phyloP scores from a whole-genome alignment of 2,888 invertebrate species.

The Digitonthophagus gazella region DNA sequence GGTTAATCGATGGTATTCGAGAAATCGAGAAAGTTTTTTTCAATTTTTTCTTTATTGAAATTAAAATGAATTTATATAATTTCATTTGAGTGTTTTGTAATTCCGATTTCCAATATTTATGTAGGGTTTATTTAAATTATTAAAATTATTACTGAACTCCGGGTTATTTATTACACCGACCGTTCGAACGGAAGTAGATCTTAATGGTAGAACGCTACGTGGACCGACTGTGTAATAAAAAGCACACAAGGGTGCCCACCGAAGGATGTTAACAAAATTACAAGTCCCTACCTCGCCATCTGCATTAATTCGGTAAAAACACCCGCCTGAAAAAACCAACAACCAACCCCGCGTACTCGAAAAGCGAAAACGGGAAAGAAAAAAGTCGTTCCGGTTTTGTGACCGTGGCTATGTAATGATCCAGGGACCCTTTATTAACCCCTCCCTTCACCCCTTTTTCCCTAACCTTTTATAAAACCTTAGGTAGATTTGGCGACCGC shows the following conservation, averaged over 20 bases:
- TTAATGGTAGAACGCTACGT: not conserved
- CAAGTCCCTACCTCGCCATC: not conserved
- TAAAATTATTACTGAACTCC: not conserved
- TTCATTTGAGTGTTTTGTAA: not conserved
- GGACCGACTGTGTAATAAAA: not conserved
- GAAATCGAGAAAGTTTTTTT: not conserved
- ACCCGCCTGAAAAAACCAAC: not conserved
- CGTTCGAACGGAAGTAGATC: not conserved
- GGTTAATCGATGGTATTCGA: not conserved
- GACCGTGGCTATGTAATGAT: conserved; percentile 22
- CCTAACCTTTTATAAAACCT: not conserved
- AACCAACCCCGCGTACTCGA: conserved; percentile 3
- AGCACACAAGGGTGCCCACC: not conserved
- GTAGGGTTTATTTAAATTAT: not conserved
- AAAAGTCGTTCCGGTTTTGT: conserved; percentile 30
- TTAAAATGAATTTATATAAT: not conserved
- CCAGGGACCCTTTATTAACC: conserved; percentile 3
- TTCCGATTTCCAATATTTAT: not conserved
- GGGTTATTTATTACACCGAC: not conserved
- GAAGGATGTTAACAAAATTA: not conserved
- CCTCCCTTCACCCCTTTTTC: conserved; percentile 18
- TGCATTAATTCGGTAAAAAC: not conserved
- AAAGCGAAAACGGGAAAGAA: conserved; percentile 16
- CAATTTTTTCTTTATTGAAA: not conserved
- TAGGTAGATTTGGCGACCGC: not conserved